Percentiles rank a stretch among this genome's conserved stretches.
Conservation (phyloP, 2,888 invertebrate genomes). For the Stenolophus ochropezus region DNA sequence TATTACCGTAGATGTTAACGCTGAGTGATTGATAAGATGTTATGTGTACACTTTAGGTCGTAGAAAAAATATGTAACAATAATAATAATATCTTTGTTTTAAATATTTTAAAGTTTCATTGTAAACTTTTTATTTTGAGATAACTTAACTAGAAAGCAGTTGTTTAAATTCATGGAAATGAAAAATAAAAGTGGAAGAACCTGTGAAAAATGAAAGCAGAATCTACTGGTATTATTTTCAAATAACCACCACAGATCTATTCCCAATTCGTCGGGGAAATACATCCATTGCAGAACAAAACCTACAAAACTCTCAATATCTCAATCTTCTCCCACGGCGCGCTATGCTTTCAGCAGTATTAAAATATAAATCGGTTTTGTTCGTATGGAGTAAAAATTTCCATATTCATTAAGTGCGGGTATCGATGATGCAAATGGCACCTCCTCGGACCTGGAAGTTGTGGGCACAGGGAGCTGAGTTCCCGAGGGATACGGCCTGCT, state of each 20-base stretch:
- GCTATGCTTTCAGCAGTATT: slow-evolving; percentile 27
- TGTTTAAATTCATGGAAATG: too few relatives aligned
- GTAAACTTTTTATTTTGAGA: too few relatives aligned
- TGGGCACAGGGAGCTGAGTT: too few relatives aligned
- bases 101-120: too few relatives aligned
- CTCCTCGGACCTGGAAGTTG: too few relatives aligned
- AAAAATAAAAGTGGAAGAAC: too few relatives aligned
- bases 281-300: background rate
- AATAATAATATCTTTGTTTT: too few relatives aligned
- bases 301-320: background rate
- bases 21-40: too few relatives aligned
- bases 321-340: background rate
- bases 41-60: too few relatives aligned
- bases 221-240: background rate
- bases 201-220: background rate
- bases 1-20: too few relatives aligned
- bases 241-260: slow-evolving; percentile 6
- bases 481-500: slow-evolving; percentile 1
- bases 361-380: slow-evolving; percentile 34
- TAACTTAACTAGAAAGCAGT: too few relatives aligned
- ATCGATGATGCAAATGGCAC: slow-evolving; percentile 33
- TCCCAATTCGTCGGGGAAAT: slow-evolving; percentile 21
- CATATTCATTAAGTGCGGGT: slow-evolving; percentile 21
- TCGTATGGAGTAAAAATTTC: slow-evolving; percentile 23
- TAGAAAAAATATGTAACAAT: too few relatives aligned